Percentiles rank a stretch among this genome's conserved stretches.
Conservation (phyloP, 2,113 vertebrate species). For the Onychostoma macrolepis region DNA sequence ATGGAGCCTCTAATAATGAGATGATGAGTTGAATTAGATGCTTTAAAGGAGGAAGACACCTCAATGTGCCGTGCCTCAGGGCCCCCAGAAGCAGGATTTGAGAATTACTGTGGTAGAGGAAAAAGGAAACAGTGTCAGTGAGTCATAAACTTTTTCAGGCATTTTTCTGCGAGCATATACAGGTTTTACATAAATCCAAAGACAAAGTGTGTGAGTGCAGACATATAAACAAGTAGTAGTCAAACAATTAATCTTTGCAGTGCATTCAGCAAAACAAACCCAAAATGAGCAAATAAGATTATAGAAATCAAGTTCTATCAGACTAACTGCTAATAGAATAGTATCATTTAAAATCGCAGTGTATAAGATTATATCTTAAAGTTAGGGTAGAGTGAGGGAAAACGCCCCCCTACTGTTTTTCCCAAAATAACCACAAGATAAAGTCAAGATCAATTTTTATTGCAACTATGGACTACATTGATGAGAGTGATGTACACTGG, state of each 20-base stretch:
- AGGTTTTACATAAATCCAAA: not conserved
- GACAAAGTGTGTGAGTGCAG: not conserved
- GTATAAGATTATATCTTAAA: too few relatives aligned
- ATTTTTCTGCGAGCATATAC: not conserved
- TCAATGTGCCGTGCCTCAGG: not conserved
- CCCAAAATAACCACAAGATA: too few relatives aligned
- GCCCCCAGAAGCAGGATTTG: constrained; percentile 5
- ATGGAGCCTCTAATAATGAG: constrained; percentile 18
- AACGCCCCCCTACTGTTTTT: too few relatives aligned
- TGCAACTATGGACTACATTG: too few relatives aligned
- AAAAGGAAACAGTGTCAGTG: not conserved
- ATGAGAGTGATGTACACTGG: too few relatives aligned
- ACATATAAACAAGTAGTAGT: not conserved
- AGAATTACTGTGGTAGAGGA: not conserved
- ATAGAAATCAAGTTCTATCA: not conserved
- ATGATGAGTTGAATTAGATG: not conserved
- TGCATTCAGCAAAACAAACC: not conserved
- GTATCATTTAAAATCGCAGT: too few relatives aligned
- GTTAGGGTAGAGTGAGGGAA: too few relatives aligned
- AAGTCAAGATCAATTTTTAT: too few relatives aligned
- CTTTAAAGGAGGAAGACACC: not conserved
- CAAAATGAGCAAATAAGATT: not conserved
- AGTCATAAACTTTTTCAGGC: not conserved
- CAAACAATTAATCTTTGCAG: not conserved
- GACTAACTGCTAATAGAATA: not conserved